A percentile compares a stretch with the other conserved stretches of the same genome.
These are phyloP conservation scores for Chromobotia macracanthus DNA, from an alignment of 2,797 vertebrate genomes.

Conservation along the genomic window DNA sequence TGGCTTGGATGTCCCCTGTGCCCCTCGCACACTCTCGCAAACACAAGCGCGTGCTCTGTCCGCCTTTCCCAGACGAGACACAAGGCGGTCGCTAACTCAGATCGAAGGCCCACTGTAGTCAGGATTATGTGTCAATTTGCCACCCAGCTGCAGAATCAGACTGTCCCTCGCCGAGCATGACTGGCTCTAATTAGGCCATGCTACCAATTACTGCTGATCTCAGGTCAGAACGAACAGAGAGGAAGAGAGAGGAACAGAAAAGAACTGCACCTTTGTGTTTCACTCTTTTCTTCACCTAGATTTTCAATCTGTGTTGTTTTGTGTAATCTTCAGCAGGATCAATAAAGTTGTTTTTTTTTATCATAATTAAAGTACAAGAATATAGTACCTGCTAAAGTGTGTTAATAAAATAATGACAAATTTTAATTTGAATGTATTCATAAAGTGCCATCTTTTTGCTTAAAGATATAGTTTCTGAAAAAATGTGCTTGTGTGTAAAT, in stretches of 20 bases:
- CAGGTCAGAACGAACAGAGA: slow-evolving; percentile 56
- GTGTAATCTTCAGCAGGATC: slow-evolving; percentile 4
- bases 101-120: slow-evolving; percentile 73
- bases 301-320: slow-evolving; percentile 12
- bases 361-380: neutral
- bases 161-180: slow-evolving; percentile 73
- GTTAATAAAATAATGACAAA: neutral
- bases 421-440: too few relatives aligned
- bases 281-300: slow-evolving; percentile 10
- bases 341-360: neutral
- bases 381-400: neutral
- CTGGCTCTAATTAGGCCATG: slow-evolving; percentile 78
- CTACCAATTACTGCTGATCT: slow-evolving; percentile 77
- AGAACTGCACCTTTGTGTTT: slow-evolving; percentile 32
- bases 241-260: slow-evolving; percentile 42
- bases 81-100: slow-evolving; percentile 55
- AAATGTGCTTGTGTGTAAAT: too few relatives aligned
- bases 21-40: neutral
- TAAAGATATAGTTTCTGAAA: too few relatives aligned
- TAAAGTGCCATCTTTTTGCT: too few relatives aligned
- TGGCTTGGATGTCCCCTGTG: slow-evolving; percentile 70
- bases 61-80: slow-evolving; percentile 38
- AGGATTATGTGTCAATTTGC: slow-evolving; percentile 81
- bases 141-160: slow-evolving; percentile 74
- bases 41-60: slow-evolving; percentile 2